These are phyloP conservation scores for Lates japonicus DNA, from an alignment of 2,797 vertebrate genomes.

Conservation along the genomic window DNA sequence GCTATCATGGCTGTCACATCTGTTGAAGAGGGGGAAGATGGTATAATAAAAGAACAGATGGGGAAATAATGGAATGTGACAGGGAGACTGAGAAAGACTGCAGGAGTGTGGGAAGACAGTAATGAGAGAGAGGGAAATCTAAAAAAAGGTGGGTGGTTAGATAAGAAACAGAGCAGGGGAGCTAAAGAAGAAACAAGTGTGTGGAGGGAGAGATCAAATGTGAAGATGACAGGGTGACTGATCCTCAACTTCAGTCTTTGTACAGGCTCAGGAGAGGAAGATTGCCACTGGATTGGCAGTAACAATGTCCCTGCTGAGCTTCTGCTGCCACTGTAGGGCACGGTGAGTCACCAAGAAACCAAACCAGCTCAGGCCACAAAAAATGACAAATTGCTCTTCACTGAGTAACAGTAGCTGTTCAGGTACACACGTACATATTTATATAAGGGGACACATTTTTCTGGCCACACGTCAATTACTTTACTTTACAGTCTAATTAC, in stretches of 20 bases:
- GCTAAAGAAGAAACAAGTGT: too few species aligned
- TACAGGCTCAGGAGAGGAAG: neutral
- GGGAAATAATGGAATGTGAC: slow-evolving; percentile 41
- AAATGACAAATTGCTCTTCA: too few species aligned
- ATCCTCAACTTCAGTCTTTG: neutral
- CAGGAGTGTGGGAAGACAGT: slow-evolving; percentile 21
- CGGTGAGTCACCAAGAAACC: neutral
- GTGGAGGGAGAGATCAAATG: too few species aligned
- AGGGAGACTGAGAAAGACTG: slow-evolving; percentile 12
- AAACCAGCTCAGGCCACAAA: neutral
- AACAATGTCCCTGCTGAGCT: neutral
- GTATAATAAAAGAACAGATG: slow-evolving; percentile 28
- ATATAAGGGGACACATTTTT: too few species aligned
- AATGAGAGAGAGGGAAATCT: slow-evolving; percentile 1
- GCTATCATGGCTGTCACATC: slow-evolving; percentile 33
- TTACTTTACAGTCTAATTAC: too few species aligned
- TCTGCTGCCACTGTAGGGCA: neutral
- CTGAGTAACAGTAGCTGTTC: too few species aligned
- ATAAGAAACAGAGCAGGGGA: slow-evolving; percentile 9
- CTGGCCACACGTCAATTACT: too few species aligned
- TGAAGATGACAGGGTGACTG: too few species aligned
- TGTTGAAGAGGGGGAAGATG: slow-evolving; percentile 18
- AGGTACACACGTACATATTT: too few species aligned
- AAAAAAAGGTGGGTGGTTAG: neutral
- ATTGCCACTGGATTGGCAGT: neutral